Percentiles rank a stretch among this genome's conserved stretches.
These are phyloP conservation scores for Knipowitschia caucasica DNA, from an alignment of 2,797 vertebrate genomes.

Conservation along the genomic window DNA sequence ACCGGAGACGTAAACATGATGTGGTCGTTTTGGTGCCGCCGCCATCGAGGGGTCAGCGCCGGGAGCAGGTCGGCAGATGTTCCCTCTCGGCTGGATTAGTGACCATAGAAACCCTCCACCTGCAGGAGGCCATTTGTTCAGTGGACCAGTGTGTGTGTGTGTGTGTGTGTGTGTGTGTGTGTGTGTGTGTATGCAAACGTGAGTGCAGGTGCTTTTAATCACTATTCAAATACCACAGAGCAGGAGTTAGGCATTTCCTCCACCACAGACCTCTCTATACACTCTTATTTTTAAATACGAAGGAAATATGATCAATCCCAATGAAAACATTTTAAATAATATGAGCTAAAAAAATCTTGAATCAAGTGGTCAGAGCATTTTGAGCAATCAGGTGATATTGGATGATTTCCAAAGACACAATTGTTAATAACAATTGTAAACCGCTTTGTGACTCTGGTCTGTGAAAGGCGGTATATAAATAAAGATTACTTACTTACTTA, in stretches of 20 bases:
- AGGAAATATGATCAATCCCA: no score
- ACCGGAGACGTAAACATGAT: conserved; percentile 3
- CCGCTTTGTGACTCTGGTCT: no score
- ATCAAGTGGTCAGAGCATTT: no score
- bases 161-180: conserved; percentile 10
- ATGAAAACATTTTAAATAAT: no score
- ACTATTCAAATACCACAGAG: conserved; percentile 64
- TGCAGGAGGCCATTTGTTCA: conserved; percentile 66
- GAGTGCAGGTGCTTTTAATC: conserved; percentile 47
- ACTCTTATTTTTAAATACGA: no score
- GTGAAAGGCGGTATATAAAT: no score
- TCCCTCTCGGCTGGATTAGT: conserved; percentile 78
- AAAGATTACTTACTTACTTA: no score
- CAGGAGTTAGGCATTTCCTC: conserved; percentile 20
- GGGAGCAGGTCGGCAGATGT: conserved; percentile 72
- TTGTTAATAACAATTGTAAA: no score
- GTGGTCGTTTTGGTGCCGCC: conserved; percentile 17
- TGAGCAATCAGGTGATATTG: no score
- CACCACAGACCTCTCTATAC: no score
- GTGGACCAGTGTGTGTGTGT: conserved; percentile 33
- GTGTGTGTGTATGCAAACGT: conserved; percentile 20
- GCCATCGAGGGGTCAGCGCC: conserved; percentile 36
- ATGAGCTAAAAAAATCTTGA: no score
- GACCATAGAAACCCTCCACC: conserved; percentile 71
- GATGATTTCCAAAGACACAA: no score